Conservation (phyloP, 2,888 invertebrate species). For the Cheilosia impressa region DNA sequence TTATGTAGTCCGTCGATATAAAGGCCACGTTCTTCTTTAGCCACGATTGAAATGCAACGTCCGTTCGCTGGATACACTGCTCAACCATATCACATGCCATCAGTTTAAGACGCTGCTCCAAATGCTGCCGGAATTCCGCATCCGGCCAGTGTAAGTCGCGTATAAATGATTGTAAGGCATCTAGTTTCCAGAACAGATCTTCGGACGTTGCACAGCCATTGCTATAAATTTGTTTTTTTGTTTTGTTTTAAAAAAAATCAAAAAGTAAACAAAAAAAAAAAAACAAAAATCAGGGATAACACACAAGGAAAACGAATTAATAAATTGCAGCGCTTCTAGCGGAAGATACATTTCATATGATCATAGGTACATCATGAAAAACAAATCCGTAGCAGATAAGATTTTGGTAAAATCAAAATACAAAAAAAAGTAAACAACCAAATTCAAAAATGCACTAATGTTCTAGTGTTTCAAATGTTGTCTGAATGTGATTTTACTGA, state of each 20-base stretch:
- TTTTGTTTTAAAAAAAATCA: background rate
- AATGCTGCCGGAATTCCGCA: constrained; percentile 97
- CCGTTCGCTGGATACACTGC: constrained; percentile 96
- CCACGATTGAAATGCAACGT: constrained; percentile 95
- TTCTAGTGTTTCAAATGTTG: constrained; percentile 34
- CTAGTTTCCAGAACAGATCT: constrained; percentile 99
- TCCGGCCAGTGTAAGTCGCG: constrained; percentile 99
- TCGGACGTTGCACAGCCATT: constrained; percentile 99
- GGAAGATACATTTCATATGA: background rate
- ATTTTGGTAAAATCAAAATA: background rate
- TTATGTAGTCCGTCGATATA: constrained; percentile 98
- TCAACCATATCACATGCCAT: constrained; percentile 99
- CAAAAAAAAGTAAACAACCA: background rate
- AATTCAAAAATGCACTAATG: constrained; percentile 24
- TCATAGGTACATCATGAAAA: background rate
- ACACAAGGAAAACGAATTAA: background rate
- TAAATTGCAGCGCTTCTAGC: background rate
- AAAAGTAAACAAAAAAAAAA: background rate
- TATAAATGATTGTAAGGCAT: constrained; percentile 98
- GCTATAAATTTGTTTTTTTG: constrained; percentile 83
- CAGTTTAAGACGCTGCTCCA: constrained; percentile 97
- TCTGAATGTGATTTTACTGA: background rate
- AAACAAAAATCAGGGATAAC: background rate
- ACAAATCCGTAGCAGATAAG: background rate
- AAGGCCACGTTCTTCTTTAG: constrained; percentile 96